A percentile compares a stretch with the other conserved stretches of the same genome.
Evolutionary conservation across 2,797 vertebrate species (phyloP).

Genomic region (Rhyacichthys aspro): DNA sequence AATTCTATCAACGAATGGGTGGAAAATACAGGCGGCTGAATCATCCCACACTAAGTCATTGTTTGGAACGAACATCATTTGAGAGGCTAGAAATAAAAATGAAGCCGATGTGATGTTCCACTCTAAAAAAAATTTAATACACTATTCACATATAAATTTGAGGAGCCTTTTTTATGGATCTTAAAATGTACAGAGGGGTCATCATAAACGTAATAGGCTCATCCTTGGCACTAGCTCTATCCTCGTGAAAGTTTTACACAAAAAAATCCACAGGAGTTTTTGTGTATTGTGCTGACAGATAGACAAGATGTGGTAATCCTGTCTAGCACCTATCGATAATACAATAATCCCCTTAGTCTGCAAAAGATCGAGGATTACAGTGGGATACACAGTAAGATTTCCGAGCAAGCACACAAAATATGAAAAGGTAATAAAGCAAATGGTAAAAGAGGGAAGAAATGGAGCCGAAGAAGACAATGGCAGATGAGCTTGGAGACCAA

Average conservation of each 20-base stretch:
- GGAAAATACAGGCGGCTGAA: conserved; percentile 13
- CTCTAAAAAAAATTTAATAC: neutral
- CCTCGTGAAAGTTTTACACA: neutral
- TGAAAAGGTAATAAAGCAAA: conserved; percentile 12
- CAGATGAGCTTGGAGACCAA: conserved; percentile 8
- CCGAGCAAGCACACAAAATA: neutral
- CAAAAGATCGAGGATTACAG: conserved; percentile 34
- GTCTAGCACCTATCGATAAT: conserved; percentile 29
- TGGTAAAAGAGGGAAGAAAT: conserved; percentile 30
- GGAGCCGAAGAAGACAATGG: neutral
- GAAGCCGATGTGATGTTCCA: conserved; percentile 1
- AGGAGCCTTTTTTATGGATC: neutral
- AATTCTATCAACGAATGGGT: neutral
- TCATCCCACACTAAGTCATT: conserved; percentile 6
- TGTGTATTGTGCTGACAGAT: conserved; percentile 11
- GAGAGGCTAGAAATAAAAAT: neutral
- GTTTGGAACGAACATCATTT: neutral
- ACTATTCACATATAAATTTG: neutral
- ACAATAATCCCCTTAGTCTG: conserved; percentile 43
- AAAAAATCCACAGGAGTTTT: neutral
- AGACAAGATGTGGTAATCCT: neutral
- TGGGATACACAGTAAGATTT: neutral
- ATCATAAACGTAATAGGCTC: neutral
- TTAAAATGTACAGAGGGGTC: no score
- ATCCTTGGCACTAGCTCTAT: neutral